A percentile compares a stretch with the other conserved stretches of the same genome.
These are phyloP conservation scores for Chrysemys picta DNA, from an alignment of 2,113 vertebrate species.

Conservation along the genomic window DNA sequence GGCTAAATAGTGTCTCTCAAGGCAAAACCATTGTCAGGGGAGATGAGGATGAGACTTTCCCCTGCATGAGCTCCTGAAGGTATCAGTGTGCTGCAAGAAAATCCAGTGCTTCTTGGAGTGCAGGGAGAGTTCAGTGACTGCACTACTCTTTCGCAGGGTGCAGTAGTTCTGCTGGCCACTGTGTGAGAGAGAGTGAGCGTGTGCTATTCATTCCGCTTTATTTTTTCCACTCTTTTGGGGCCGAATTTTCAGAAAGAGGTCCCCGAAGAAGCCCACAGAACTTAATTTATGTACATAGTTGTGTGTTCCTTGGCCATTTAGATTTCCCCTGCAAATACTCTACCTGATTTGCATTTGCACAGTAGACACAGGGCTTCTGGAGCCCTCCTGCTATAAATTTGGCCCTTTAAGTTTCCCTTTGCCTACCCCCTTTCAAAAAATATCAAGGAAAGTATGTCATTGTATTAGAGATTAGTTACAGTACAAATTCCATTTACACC, in stretches of 20 bases:
- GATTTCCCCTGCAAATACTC: background rate
- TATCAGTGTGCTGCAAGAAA: background rate
- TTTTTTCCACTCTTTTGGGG: background rate
- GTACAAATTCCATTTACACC: background rate
- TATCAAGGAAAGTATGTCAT: background rate
- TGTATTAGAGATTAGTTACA: background rate
- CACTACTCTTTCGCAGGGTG: background rate
- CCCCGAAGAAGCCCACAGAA: background rate
- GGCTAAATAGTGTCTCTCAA: background rate
- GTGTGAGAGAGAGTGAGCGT: background rate
- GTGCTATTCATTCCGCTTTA: background rate
- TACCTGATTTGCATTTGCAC: background rate
- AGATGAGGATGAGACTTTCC: background rate
- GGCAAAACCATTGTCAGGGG: background rate
- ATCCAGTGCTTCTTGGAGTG: rapidly evolving
- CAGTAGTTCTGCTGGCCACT: no score
- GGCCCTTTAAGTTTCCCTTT: background rate
- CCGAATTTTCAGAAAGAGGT: background rate
- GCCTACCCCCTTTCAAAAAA: background rate
- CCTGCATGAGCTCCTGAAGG: background rate
- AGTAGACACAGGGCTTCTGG: background rate
- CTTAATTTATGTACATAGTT: rapidly evolving
- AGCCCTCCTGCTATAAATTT: background rate
- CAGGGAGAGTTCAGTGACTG: background rate
- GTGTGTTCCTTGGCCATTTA: background rate